Evolutionary conservation across 92 coral and sea anemone genomes (phyloP).

Genomic region (Plumapathes pennacea): DNA sequence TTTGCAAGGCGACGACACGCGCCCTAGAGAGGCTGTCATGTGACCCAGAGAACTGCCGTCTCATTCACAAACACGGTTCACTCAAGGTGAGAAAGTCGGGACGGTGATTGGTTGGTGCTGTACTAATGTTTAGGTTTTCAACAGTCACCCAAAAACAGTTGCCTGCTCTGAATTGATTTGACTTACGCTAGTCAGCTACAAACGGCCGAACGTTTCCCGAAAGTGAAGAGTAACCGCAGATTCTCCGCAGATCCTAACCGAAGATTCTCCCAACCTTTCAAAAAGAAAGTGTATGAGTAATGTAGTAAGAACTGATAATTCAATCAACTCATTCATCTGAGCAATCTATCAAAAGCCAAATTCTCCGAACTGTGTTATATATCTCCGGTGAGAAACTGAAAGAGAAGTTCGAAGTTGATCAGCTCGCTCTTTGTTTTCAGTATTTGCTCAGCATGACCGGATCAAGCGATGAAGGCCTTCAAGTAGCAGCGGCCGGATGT

Average conservation of each 20-base stretch:
- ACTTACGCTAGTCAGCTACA: no score
- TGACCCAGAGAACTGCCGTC: slow-evolving; percentile 72
- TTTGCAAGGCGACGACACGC: slow-evolving; percentile 69
- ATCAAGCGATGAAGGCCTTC: slow-evolving; percentile 62
- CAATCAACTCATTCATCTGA: no score
- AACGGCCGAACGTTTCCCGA: no score
- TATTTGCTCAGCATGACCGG: slow-evolving; percentile 57
- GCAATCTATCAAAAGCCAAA: no score
- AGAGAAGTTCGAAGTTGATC: no score
- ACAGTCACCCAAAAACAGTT: no score
- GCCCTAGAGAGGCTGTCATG: slow-evolving; percentile 82
- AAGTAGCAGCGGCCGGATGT: slow-evolving; percentile 84
- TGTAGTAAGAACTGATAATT: not conserved
- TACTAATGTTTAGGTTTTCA: not conserved
- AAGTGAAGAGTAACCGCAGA: no score
- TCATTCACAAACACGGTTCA: slow-evolving; percentile 73
- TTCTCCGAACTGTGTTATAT: no score
- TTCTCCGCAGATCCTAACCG: no score
- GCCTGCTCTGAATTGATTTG: no score
- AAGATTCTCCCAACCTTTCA: not conserved
- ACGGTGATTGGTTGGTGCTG: not conserved
- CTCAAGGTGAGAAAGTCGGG: slow-evolving; percentile 53
- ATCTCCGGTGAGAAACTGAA: no score
- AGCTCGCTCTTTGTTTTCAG: not conserved
- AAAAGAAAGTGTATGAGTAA: not conserved